Evolutionary conservation across 2,888 invertebrate genomes (phyloP).

Genomic region (Achlya flavicornis): DNA sequence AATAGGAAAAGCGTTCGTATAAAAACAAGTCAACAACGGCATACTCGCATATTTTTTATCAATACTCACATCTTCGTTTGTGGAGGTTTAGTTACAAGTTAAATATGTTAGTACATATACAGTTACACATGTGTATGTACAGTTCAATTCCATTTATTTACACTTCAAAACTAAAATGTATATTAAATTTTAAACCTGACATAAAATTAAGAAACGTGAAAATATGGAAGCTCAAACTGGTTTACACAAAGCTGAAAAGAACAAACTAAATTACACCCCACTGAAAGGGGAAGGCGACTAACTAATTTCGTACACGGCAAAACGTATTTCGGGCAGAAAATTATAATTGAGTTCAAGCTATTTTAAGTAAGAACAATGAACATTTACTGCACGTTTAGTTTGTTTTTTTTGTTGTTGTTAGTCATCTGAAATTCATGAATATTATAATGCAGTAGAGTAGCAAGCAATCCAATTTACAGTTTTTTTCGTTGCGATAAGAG

Average conservation of each 20-base stretch:
- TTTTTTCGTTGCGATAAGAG: too few relatives aligned
- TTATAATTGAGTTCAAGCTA: background rate
- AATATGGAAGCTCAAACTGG: background rate
- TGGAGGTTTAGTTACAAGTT: too few relatives aligned
- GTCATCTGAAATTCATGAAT: background rate
- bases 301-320: conserved; percentile 4
- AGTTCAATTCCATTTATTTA: background rate
- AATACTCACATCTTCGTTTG: too few relatives aligned
- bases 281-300: conserved; percentile 3
- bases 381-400: background rate
- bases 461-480: background rate
- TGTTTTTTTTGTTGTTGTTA: background rate
- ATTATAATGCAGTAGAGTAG: background rate
- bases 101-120: too few relatives aligned
- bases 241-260: conserved; percentile 6
- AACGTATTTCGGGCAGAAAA: conserved; percentile 1
- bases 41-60: too few relatives aligned
- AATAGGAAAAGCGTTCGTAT: too few relatives aligned
- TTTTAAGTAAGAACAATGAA: background rate
- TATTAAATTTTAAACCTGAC: background rate
- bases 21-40: too few relatives aligned
- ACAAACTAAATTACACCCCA: conserved; percentile 7
- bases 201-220: background rate
- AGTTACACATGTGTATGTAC: too few relatives aligned
- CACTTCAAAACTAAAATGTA: background rate